Conservation (phyloP, 2,113 vertebrate genomes). For the Dendrocopos noguchii region DNA sequence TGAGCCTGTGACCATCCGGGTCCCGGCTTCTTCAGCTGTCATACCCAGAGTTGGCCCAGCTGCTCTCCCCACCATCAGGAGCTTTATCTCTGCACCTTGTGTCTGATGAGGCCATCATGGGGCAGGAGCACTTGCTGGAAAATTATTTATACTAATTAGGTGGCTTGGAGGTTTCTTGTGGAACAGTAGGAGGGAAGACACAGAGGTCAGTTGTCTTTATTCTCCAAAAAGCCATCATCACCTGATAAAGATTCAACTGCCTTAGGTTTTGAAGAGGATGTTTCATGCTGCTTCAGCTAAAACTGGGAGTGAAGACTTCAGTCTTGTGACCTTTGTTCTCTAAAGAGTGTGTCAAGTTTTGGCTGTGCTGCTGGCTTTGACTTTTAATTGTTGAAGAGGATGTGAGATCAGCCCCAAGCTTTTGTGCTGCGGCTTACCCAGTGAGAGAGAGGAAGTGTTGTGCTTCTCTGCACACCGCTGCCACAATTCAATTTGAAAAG, state of each 20-base stretch:
- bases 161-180: slow-evolving; percentile 30
- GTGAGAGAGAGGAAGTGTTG: slow-evolving; percentile 46
- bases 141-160: slow-evolving; percentile 70
- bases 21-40: not conserved
- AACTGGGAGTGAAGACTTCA: slow-evolving; percentile 56
- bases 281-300: slow-evolving; percentile 61
- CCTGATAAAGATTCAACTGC: slow-evolving; percentile 71
- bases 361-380: slow-evolving; percentile 63
- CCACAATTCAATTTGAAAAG: slow-evolving; percentile 3
- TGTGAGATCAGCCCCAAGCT: slow-evolving; percentile 60
- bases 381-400: slow-evolving; percentile 70
- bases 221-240: slow-evolving; percentile 65
- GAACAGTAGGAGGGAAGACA: slow-evolving; percentile 53
- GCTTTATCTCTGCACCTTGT: slow-evolving; percentile 12
- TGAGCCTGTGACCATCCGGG: rapidly evolving
- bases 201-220: slow-evolving; percentile 55
- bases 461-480: not conserved
- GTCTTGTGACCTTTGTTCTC: slow-evolving; percentile 64
- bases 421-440: slow-evolving; percentile 44
- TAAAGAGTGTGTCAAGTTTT: slow-evolving; percentile 68
- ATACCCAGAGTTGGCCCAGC: not conserved
- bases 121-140: slow-evolving; percentile 46
- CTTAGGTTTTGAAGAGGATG: slow-evolving; percentile 52
- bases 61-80: not conserved
- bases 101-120: not conserved